A percentile compares a stretch with the other conserved stretches of the same genome.
These are phyloP conservation scores for Alouatta palliata DNA, from an alignment of 2,113 vertebrate species.

Conservation along the genomic window DNA sequence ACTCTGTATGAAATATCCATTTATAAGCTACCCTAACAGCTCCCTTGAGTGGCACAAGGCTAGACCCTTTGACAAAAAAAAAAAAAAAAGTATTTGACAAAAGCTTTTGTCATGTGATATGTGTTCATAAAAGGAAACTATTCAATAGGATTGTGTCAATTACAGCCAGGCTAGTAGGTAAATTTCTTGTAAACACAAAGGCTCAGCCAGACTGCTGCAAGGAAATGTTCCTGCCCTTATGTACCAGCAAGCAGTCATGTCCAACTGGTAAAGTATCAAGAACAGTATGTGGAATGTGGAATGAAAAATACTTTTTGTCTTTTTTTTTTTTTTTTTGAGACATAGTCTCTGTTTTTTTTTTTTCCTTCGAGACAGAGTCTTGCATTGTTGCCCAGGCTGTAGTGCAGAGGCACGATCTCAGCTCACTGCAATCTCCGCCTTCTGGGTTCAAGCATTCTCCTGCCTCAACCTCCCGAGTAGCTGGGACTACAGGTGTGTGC, in stretches of 20 bases:
- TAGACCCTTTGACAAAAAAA: neutral
- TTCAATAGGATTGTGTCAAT: neutral
- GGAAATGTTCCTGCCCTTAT: neutral
- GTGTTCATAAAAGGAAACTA: neutral
- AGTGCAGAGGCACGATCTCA: rapidly evolving
- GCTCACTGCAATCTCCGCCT: too few relatives aligned
- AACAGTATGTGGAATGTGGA: neutral
- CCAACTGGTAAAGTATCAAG: neutral
- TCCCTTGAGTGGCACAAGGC: neutral
- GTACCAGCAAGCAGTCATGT: neutral
- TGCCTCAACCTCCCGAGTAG: too few relatives aligned
- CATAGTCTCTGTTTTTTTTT: too few relatives aligned
- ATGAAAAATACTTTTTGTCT: too few relatives aligned
- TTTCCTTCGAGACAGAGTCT: too few relatives aligned
- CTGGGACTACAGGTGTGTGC: too few relatives aligned
- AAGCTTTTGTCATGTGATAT: neutral
- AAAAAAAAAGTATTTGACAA: neutral
- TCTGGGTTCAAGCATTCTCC: too few relatives aligned
- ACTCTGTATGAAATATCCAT: neutral
- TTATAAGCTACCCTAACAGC: neutral
- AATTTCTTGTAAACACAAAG: neutral
- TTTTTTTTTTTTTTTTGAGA: too few relatives aligned
- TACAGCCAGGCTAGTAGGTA: neutral
- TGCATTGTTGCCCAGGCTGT: too few relatives aligned
- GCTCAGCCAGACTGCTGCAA: neutral